Percentiles rank a stretch among this genome's conserved stretches.
Evolutionary conservation across 2,797 vertebrate genomes (phyloP).

Genomic region (Danio aesculapii): DNA sequence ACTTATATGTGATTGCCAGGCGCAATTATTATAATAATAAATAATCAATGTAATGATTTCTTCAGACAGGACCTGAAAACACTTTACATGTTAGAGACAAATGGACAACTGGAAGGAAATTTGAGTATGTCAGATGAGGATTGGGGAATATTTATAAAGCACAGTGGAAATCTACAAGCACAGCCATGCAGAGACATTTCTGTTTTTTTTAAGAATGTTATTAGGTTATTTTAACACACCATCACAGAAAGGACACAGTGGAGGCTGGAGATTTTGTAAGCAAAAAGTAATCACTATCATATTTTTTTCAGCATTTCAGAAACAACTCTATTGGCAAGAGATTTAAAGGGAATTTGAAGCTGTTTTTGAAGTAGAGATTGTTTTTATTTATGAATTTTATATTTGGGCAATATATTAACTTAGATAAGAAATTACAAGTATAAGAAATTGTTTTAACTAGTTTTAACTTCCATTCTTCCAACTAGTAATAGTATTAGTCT

Average conservation of each 20-base stretch:
- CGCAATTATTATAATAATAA: neutral
- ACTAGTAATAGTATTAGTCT: no score
- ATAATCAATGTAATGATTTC: neutral
- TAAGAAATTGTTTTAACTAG: no score
- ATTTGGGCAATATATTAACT: no score
- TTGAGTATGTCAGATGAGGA: neutral
- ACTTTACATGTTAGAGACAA: neutral
- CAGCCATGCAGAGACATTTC: neutral
- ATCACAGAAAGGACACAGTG: neutral
- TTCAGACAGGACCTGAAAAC: neutral
- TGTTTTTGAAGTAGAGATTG: no score
- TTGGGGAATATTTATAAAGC: neutral
- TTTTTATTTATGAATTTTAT: no score
- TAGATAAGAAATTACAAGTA: no score
- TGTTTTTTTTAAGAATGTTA: neutral
- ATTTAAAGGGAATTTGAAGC: no score
- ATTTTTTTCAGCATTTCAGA: neutral
- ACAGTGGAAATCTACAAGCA: neutral
- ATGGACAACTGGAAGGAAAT: neutral
- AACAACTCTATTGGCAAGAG: no score
- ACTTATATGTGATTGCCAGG: neutral
- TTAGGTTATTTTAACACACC: neutral
- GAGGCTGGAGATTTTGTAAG: neutral
- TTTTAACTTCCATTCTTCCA: no score
- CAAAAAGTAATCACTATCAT: neutral